Conservation (phyloP, 2,113 vertebrate genomes). For the Pseudorasbora parva region DNA sequence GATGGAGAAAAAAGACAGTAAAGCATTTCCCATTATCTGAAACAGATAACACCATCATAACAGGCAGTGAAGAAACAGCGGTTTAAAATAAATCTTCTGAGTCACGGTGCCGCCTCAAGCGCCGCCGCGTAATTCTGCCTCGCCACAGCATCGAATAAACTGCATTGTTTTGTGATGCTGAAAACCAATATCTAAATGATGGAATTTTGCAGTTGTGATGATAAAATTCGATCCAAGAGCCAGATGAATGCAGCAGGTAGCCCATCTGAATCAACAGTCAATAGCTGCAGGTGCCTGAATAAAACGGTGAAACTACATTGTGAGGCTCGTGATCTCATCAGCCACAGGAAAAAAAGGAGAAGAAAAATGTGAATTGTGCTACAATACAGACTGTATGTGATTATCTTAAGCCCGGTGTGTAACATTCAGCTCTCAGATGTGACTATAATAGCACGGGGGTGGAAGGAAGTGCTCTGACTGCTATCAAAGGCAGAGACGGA, state of each 20-base stretch:
- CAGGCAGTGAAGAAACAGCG: conserved; percentile 21
- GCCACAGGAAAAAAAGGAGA: background rate
- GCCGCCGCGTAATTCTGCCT: background rate
- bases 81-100: conserved; percentile 28
- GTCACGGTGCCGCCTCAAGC: background rate
- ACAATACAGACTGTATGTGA: background rate
- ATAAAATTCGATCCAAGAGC: background rate
- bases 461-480: background rate
- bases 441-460: conserved; percentile 10
- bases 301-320: conserved; percentile 6
- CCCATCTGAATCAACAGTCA: conserved; percentile 12
- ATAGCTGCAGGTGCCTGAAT: background rate
- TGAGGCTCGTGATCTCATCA: conserved; percentile 28
- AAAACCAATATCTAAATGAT: conserved; percentile 32
- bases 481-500: background rate
- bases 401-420: background rate
- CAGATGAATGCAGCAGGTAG: conserved; percentile 25
- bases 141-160: background rate
- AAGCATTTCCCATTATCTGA: conserved; percentile 20
- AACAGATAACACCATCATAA: conserved; percentile 21
- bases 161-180: background rate
- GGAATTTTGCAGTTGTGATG: conserved; percentile 12
- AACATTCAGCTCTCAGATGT: conserved; percentile 14
- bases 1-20: conserved; percentile 13
- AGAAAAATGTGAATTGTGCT: conserved; percentile 16